A percentile compares a stretch with the other conserved stretches of the same genome.
These are phyloP conservation scores for Paedocypris sp. DNA, from an alignment of 2,113 vertebrate species.

Conservation along the genomic window DNA sequence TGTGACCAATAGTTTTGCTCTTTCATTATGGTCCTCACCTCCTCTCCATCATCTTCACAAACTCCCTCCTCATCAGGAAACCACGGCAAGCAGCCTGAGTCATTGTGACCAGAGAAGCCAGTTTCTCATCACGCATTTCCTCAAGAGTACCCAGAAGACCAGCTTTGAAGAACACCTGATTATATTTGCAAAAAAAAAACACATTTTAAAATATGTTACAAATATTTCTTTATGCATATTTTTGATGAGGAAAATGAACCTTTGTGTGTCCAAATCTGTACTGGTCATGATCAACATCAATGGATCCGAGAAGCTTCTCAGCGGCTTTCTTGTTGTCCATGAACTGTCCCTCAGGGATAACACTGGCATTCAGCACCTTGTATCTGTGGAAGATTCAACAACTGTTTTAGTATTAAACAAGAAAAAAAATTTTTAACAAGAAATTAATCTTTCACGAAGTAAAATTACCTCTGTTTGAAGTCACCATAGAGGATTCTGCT, in stretches of 20 bases:
- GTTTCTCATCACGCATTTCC: constrained; percentile 77
- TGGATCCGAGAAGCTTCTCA: constrained; percentile 42
- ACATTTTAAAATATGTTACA: too few relatives aligned
- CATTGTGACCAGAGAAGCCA: constrained; percentile 70
- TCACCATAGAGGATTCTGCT: constrained; percentile 37
- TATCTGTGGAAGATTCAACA: constrained; percentile 26
- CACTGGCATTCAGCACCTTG: constrained; percentile 44
- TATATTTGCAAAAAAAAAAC: too few relatives aligned
- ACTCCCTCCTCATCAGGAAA: constrained; percentile 60
- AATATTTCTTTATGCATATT: too few relatives aligned
- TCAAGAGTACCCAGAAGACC: constrained; percentile 72
- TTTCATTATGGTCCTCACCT: constrained; percentile 44
- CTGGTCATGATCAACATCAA: constrained; percentile 38
- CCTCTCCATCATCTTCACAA: constrained; percentile 65
- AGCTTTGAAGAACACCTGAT: constrained; percentile 80
- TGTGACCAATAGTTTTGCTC: background rate
- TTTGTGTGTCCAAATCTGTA: constrained; percentile 48
- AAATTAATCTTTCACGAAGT: background rate
- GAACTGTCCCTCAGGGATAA: constrained; percentile 43
- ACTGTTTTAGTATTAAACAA: background rate
- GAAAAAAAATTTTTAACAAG: background rate
- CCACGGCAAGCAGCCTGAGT: constrained; percentile 72
- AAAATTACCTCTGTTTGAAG: constrained; percentile 32
- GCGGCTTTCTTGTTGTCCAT: constrained; percentile 38
- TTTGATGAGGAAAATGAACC: constrained; percentile 10